Base-by-base conservation (phyloP, 2,797 vertebrate genomes). In the Xenopus petersii region DNA sequence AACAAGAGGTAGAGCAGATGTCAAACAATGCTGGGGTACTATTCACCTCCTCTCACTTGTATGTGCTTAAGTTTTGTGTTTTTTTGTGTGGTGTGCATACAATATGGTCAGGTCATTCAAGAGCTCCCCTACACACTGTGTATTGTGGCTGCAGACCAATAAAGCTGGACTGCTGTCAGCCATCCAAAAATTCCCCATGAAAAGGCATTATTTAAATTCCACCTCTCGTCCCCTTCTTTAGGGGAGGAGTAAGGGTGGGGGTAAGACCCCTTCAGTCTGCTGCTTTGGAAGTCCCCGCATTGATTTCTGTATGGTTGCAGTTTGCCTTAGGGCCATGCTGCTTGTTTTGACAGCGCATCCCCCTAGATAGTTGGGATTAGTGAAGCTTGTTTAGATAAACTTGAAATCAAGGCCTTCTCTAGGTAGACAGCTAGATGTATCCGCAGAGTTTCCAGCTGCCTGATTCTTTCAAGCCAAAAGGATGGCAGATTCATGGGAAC, bases 301-400 rank as follows among this genome's bases (percentile, higher is more conserved):
- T 93, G 92, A 91, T 93, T 92, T 94, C 94, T 94, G 93, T 90
- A 94, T 90, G 93, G 92, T 89, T 93, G 92, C 93, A 93, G 71
- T 94, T 96, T 92, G 96, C 96, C 96, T 98, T 93, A 93, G 94
- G 96, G 96, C 94, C 95, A 93, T 93, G 93, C 94, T 94, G 95
- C 94, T 95, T 95, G 94, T 97, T 98, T 97, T 98, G 96, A 98
- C 96, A 99, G 95, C 94, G 93, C 91, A 94, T 96, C 93, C 96
- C 91, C 95, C 95, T 92, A 93, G 97, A 97, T 95, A 97, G 93
- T 96, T 97, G 92, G 95, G 96, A 98, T 98, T 98, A 98, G 96
- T 95, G 91, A 92, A 94, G 96, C 95, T 96, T 99, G 95, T 98
- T 98, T 98, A 95, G 96, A 95, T 97, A 97, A 98, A 98, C 93